phyloP scores from a whole-genome alignment of 1,140 invertebrate species.

The Stenopsyche tienmushanensis region DNA sequence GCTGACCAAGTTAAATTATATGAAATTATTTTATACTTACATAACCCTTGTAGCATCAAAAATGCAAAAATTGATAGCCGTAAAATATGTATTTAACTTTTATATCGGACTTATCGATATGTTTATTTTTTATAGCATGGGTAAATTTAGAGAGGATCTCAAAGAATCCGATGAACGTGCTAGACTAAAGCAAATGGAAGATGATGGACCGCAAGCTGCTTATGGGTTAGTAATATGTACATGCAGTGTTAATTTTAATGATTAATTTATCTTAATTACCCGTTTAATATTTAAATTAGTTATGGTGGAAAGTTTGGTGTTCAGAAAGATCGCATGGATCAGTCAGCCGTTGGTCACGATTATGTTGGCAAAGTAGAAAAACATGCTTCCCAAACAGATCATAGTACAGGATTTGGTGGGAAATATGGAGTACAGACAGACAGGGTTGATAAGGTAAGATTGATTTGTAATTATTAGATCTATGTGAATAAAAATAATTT shows the following conservation, averaged over 20 bases:
- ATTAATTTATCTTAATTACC: no score
- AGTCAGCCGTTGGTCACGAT: conserved; percentile 81
- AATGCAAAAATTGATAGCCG: no score
- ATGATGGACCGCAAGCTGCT: conserved; percentile 67
- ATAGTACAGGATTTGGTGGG: conserved; percentile 71
- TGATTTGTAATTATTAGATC: no score
- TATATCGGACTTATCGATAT: no score
- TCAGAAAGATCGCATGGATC: conserved; percentile 75
- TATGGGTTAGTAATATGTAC: conserved; percentile 48
- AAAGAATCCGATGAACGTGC: conserved; percentile 68
- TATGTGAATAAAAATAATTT: no score
- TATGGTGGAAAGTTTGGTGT: conserved; percentile 86
- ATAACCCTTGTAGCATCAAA: no score
- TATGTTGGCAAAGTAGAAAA: conserved; percentile 72
- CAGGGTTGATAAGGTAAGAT: conserved; percentile 69
- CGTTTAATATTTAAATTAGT: conserved; percentile 53
- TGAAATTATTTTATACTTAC: no score
- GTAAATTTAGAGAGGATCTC: conserved; percentile 75
- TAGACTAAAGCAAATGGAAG: conserved; percentile 76
- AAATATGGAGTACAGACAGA: conserved; percentile 76
- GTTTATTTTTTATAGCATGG: conserved; percentile 69
- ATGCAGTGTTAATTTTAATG: conserved; percentile 54
- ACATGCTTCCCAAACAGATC: conserved; percentile 77
- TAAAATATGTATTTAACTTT: no score
- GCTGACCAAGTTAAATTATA: no score